A percentile compares a stretch with the other conserved stretches of the same genome.
phyloP scores from a whole-genome alignment of 2,888 invertebrate genomes.

The Acronicta alni region DNA sequence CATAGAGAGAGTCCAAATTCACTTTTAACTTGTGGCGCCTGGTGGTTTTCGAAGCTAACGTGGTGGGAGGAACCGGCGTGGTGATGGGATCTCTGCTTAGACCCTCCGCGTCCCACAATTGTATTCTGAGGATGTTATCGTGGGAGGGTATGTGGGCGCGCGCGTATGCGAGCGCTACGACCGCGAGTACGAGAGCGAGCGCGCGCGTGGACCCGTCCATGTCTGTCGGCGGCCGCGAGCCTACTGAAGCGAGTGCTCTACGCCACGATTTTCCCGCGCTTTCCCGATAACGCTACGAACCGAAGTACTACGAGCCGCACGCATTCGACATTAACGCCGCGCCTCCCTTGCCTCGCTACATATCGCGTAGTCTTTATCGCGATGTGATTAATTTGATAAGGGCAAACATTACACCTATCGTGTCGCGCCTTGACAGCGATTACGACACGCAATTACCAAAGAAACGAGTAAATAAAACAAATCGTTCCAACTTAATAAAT shows the following conservation, averaged over 20 bases:
- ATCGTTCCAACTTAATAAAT: constrained; percentile 72
- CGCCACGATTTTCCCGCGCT: constrained; percentile 84
- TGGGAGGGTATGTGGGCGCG: constrained; percentile 82
- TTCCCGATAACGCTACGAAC: constrained; percentile 83
- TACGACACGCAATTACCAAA: constrained; percentile 56
- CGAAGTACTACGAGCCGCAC: constrained; percentile 58
- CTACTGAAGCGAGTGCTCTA: constrained; percentile 75
- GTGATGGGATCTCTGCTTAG: constrained; percentile 78
- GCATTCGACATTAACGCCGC: constrained; percentile 75
- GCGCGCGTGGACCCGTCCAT: constrained; percentile 80
- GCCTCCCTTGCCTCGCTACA: constrained; percentile 53
- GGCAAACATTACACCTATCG: constrained; percentile 57
- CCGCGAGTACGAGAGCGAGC: constrained; percentile 74
- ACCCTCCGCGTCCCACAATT: constrained; percentile 86
- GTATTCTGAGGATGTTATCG: constrained; percentile 85
- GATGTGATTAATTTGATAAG: constrained; percentile 76
- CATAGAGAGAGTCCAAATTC: constrained; percentile 78
- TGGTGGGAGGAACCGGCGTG: constrained; percentile 59
- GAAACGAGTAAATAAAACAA: constrained; percentile 71
- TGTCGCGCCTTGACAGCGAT: constrained; percentile 51
- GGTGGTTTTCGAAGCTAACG: constrained; percentile 45
- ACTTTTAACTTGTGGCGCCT: constrained; percentile 77
- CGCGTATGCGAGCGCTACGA: constrained; percentile 78
- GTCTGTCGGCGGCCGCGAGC: constrained; percentile 81
- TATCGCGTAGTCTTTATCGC: constrained; percentile 70